phyloP scores from a whole-genome alignment of 2,113 vertebrate genomes.

The Ictalurus furcatus region DNA sequence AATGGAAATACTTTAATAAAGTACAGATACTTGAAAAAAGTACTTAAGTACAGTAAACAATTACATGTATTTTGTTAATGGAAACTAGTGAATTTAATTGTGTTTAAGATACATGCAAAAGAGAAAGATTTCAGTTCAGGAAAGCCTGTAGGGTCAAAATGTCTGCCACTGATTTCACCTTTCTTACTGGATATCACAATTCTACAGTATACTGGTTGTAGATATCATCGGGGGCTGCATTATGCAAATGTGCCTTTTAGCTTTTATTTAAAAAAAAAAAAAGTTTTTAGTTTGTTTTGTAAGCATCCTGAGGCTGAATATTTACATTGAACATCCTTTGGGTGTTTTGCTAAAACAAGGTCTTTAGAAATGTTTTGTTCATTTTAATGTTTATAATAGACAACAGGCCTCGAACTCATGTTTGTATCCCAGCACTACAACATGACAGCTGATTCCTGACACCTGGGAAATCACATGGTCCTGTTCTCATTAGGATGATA shows the following conservation, averaged over 20 bases:
- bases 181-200: background rate
- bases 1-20: background rate
- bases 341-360: background rate
- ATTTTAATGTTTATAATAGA: background rate
- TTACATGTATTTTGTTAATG: background rate
- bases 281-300: background rate
- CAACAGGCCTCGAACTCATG: too few relatives aligned
- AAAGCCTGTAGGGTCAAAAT: background rate
- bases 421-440: background rate
- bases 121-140: background rate
- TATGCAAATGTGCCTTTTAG: conserved; percentile 7
- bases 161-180: background rate
- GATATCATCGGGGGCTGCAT: background rate
- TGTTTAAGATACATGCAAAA: background rate
- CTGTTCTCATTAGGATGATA: background rate
- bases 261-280: background rate
- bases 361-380: background rate
- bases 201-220: background rate
- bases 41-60: background rate
- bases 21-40: background rate
- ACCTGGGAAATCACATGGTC: background rate
- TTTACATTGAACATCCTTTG: background rate
- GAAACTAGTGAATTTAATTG: background rate
- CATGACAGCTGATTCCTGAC: background rate
- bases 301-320: background rate